Percentiles rank a stretch among this genome's conserved stretches.
phyloP scores from a whole-genome alignment of 1,140 invertebrate species.

The Ceratosolen fusciceps region DNA sequence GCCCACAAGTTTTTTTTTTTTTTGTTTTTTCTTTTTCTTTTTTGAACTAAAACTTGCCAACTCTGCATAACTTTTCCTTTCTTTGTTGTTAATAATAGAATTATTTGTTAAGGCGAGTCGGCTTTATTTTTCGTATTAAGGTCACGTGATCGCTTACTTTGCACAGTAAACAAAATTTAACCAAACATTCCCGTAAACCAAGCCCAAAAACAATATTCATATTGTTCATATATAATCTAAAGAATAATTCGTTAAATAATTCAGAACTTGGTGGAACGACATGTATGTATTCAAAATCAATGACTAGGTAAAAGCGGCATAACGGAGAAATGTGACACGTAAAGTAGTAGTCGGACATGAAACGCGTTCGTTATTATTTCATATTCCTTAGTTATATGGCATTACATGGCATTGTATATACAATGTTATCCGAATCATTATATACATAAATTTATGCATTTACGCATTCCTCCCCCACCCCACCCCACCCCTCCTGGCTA shows the following conservation, averaged over 20 bases:
- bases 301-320: constrained; percentile 9
- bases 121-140: not conserved
- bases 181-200: too few relatives aligned
- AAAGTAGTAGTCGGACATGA: constrained; percentile 5
- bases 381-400: not conserved
- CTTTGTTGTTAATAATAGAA: not conserved
- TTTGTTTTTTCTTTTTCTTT: too few relatives aligned
- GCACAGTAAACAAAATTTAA: not conserved
- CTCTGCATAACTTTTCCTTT: too few relatives aligned
- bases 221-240: not conserved
- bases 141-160: too few relatives aligned
- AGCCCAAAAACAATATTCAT: not conserved
- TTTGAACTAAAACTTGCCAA: too few relatives aligned
- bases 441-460: constrained; percentile 4
- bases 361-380: constrained; percentile 11
- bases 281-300: constrained; percentile 14
- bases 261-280: not conserved
- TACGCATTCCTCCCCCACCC: too few relatives aligned
- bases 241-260: constrained; percentile 3
- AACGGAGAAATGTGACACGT: not conserved
- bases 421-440: not conserved
- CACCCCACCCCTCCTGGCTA: too few relatives aligned
- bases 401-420: not conserved
- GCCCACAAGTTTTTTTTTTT: too few relatives aligned
- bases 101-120: not conserved